A percentile compares a stretch with the other conserved stretches of the same genome.
phyloP scores from a whole-genome alignment of 2,113 vertebrate species.

The Amblyopsis rosae region DNA sequence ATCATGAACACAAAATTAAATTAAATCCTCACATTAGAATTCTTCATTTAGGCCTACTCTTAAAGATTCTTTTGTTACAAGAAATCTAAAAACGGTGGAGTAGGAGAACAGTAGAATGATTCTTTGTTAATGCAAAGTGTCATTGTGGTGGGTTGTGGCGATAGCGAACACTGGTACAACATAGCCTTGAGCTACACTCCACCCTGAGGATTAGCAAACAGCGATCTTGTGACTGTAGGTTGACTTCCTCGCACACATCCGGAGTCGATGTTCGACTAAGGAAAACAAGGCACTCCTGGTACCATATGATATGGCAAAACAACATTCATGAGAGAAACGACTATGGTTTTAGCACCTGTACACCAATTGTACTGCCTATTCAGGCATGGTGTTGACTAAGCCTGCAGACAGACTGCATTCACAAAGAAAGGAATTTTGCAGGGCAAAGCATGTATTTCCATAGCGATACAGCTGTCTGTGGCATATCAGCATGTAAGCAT shows the following conservation, averaged over 20 bases:
- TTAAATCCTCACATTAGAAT: conserved; percentile 32
- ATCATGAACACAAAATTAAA: too few species aligned
- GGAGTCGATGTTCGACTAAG: conserved; percentile 41
- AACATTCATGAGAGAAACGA: conserved; percentile 30
- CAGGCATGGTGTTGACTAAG: conserved; percentile 26
- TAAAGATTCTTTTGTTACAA: conserved; percentile 44
- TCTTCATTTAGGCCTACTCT: conserved; percentile 27
- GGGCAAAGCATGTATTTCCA: conserved; percentile 53
- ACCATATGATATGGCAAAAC: conserved; percentile 40
- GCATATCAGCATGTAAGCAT: conserved; percentile 44
- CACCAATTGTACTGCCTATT: conserved; percentile 1
- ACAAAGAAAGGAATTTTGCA: conserved; percentile 52
- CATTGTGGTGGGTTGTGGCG: conserved; percentile 31
- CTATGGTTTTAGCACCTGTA: background rate
- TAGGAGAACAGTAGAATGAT: conserved; percentile 47
- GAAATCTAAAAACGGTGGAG: conserved; percentile 31
- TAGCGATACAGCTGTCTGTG: conserved; percentile 54
- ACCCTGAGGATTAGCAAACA: conserved; percentile 63
- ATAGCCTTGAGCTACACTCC: conserved; percentile 33
- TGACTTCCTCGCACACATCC: conserved; percentile 61
- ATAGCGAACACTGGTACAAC: conserved; percentile 9
- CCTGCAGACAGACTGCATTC: conserved; percentile 33
- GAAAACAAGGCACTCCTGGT: conserved; percentile 34
- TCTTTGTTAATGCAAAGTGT: conserved; percentile 52
- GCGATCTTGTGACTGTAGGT: conserved; percentile 64